Conservation (phyloP, 2,113 vertebrate species). For the Archilochus colubris region DNA sequence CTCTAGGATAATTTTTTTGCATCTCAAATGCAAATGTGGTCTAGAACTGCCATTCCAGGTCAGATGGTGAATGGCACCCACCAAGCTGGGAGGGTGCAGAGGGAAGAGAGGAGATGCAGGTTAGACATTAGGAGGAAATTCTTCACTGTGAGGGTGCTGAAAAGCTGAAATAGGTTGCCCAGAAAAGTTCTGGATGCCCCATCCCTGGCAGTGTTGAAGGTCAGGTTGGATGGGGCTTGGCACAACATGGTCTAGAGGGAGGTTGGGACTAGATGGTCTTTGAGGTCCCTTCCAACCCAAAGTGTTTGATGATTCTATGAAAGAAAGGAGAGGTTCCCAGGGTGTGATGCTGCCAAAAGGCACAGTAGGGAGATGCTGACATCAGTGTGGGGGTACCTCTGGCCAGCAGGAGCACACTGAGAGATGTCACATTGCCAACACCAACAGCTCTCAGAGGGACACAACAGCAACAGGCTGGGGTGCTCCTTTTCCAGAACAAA, state of each 20-base stretch:
- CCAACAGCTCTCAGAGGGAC: background rate
- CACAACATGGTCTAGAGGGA: no score
- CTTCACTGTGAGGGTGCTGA: no score
- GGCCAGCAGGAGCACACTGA: background rate
- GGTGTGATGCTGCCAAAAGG: background rate
- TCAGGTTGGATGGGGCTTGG: no score
- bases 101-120: no score
- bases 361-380: accelerated
- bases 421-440: background rate
- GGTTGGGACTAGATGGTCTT: no score
- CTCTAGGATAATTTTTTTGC: background rate
- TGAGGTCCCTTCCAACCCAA: no score
- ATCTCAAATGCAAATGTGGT: background rate
- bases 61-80: background rate
- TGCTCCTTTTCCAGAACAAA: background rate
- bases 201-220: no score
- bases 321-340: background rate
- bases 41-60: background rate
- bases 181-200: no score
- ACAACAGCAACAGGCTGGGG: no score
- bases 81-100: background rate
- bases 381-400: accelerated
- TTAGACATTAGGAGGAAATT: no score
- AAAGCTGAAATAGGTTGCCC: no score
- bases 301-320: no score